Percentiles rank a stretch among this genome's conserved stretches.
Conservation (phyloP, 1,140 invertebrate genomes). For the Planococcus citri region DNA sequence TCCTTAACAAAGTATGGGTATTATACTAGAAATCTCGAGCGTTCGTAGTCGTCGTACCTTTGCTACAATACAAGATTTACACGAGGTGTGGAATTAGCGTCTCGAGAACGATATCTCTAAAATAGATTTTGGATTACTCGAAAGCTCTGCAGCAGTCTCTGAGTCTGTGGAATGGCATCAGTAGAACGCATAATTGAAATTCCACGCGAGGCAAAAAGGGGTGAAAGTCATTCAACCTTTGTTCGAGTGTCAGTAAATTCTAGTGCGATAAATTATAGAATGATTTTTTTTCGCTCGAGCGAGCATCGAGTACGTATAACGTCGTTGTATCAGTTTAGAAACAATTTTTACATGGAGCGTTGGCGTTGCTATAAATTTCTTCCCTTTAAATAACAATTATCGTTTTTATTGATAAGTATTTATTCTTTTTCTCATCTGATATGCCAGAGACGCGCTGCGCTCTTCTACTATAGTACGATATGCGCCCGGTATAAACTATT, state of each 20-base stretch:
- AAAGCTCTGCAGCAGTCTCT: too few relatives aligned
- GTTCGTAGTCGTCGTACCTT: too few relatives aligned
- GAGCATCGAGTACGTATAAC: too few relatives aligned
- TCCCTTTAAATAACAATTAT: neutral
- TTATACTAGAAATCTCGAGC: too few relatives aligned
- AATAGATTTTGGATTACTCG: neutral
- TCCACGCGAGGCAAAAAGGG: neutral
- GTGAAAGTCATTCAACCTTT: slow-evolving; percentile 3
- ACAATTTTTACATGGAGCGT: neutral
- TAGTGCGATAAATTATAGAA: neutral
- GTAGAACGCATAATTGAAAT: neutral
- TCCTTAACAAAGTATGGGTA: too few relatives aligned
- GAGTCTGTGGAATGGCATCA: neutral
- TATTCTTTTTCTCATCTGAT: neutral
- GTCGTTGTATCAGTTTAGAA: neutral
- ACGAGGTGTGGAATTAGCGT: too few relatives aligned
- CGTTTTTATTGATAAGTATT: slow-evolving; percentile 4
- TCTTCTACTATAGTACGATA: slow-evolving; percentile 7
- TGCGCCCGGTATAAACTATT: neutral
- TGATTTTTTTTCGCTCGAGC: neutral
- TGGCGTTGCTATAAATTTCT: slow-evolving; percentile 7
- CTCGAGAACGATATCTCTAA: neutral
- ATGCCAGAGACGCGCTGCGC: neutral
- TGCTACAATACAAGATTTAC: too few relatives aligned
- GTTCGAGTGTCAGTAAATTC: neutral